Evolutionary conservation across 2,113 vertebrate species (phyloP).

Genomic region (Seriola quinqueradiata): DNA sequence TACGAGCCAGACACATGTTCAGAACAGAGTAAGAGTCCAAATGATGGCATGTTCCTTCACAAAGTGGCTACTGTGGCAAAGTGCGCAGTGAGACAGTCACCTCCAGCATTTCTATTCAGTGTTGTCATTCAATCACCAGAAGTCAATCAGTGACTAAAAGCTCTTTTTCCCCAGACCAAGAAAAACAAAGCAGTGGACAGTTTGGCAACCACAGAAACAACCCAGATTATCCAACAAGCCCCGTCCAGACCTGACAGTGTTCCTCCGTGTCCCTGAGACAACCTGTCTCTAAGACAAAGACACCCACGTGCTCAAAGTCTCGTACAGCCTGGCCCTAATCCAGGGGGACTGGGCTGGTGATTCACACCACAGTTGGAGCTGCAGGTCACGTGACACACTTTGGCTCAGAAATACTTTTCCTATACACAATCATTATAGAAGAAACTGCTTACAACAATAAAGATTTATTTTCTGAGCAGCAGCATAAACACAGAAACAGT

Average conservation of each 20-base stretch:
- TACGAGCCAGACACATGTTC: slow-evolving; percentile 41
- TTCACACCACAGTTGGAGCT: background rate
- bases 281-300: background rate
- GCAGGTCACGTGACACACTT: background rate
- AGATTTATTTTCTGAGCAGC: background rate
- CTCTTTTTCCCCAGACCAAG: slow-evolving; percentile 36
- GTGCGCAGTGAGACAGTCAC: slow-evolving; percentile 61
- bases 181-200: slow-evolving; percentile 64
- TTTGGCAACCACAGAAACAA: slow-evolving; percentile 50
- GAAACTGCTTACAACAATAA: background rate
- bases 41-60: slow-evolving; percentile 40
- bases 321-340: background rate
- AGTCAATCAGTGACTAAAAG: slow-evolving; percentile 59
- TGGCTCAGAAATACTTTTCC: background rate
- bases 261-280: slow-evolving; percentile 11
- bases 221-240: slow-evolving; percentile 40
- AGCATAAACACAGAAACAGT: background rate
- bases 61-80: slow-evolving; percentile 42
- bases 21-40: slow-evolving; percentile 25
- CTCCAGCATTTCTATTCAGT: slow-evolving; percentile 47
- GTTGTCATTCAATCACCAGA: slow-evolving; percentile 58
- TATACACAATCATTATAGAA: background rate
- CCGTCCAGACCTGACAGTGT: slow-evolving; percentile 4
- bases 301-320: background rate
- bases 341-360: background rate